A percentile compares a stretch with the other conserved stretches of the same genome.
These are phyloP conservation scores for Arctocebus calabarensis DNA, from an alignment of 2,797 vertebrate genomes.

Conservation along the genomic window DNA sequence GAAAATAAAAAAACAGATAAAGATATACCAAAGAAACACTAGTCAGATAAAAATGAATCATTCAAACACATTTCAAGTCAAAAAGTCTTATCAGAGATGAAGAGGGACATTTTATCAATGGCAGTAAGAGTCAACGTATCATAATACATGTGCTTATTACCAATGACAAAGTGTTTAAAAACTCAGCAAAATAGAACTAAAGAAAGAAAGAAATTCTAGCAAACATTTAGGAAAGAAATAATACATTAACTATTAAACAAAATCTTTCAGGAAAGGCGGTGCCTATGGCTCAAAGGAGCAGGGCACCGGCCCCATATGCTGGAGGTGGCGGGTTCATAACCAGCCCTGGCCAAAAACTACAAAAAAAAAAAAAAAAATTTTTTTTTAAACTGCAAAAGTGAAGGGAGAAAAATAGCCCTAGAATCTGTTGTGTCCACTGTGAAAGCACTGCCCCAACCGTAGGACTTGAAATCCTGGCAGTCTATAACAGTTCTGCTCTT, in stretches of 20 bases:
- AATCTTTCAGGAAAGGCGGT: background rate
- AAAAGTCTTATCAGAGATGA: background rate
- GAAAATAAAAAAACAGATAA: background rate
- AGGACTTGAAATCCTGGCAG: background rate
- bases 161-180: background rate
- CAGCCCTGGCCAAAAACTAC: too few species aligned
- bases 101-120: background rate
- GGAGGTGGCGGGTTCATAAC: too few species aligned
- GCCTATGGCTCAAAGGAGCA: too few species aligned
- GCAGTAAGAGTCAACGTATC: background rate
- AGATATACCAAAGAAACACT: background rate
- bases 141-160: background rate
- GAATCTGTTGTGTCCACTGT: background rate
- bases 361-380: background rate
- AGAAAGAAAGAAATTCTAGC: background rate
- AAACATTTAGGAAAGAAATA: constrained; percentile 3
- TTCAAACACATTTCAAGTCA: background rate
- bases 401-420: background rate
- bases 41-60: background rate
- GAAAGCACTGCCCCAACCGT: background rate
- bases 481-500: background rate
- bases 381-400: constrained; percentile 25
- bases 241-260: background rate
- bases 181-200: background rate
- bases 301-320: too few species aligned